Evolutionary conservation across 2,888 invertebrate species (phyloP), one percentile per base, ranked within the genome.

Genomic region (Gasteruption jaculator): DNA sequence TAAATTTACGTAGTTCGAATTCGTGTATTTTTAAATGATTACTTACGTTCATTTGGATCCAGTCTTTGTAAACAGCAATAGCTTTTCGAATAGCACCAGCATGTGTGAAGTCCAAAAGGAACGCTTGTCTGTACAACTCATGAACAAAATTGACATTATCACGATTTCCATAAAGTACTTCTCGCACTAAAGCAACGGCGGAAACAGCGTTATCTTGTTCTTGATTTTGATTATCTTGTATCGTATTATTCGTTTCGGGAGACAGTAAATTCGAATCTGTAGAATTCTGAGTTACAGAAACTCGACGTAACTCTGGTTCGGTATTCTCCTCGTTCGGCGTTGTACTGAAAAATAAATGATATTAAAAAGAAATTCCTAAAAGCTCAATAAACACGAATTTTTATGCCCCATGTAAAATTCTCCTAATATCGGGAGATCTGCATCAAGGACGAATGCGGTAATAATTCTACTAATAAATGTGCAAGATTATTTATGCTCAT

Each of bases 141-240:
- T 95, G 90, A 19, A 95, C 83, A 65, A 96, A 90, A 74, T 96
- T 92, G 5, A 96, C 85, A 70, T 95, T 93, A 54, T 92, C 91
- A 33, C 92, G 80, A 26, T 83, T 87, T 19, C 84, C 81, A 65
- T 91, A 92, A 27, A 96, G 75, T 12, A 94, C 92, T 58, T 91
- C 87, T 32, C 90, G 82, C 0, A 93, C 92, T 40, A 93, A 83
- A 55, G 80, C 75, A 37, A 80, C 76, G 0, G 77, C 74, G 29
- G 73, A 75, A 29, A 78, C 49, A 25, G 72, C 52, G 37, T 57
- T 65, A 33, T 70, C 69, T n/a, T n/a, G n/a, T 38, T 68, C 68
- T 22, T 65, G 65, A 46, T 42, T 55, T 22, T 54, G 47, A 49
- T 55, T 61, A 14, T 70, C 66, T 8, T 60, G 56, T 14, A 57